Evolutionary conservation across 2,113 vertebrate species (phyloP).

Genomic region (Bos javanicus): DNA sequence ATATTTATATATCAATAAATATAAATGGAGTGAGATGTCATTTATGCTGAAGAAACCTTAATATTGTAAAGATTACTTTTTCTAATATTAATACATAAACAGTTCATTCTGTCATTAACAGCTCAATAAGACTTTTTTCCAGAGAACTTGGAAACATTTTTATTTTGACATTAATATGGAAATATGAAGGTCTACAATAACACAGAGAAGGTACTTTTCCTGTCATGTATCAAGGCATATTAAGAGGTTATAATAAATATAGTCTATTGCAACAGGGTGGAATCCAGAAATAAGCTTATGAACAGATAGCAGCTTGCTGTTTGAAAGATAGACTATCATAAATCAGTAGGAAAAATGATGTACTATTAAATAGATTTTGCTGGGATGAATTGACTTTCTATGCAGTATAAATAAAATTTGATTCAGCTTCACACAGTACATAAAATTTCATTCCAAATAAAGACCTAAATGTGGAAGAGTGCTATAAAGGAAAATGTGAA

Average conservation of each 20-base stretch:
- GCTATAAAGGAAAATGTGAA: background rate
- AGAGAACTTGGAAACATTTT: background rate
- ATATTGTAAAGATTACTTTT: slow-evolving; percentile 30
- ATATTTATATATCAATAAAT: background rate
- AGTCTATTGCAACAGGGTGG: background rate
- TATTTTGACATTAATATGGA: background rate
- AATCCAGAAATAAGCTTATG: background rate
- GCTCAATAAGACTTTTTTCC: background rate
- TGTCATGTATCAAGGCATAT: background rate
- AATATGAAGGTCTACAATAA: background rate
- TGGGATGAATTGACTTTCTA: background rate
- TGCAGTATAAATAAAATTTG: slow-evolving; percentile 1
- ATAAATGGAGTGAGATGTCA: background rate
- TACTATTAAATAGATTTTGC: background rate
- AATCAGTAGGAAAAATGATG: background rate
- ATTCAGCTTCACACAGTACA: background rate
- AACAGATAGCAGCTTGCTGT: slow-evolving; percentile 3
- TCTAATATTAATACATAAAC: background rate
- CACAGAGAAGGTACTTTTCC: background rate
- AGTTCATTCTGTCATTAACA: background rate
- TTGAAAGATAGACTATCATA: background rate
- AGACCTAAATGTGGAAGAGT: background rate
- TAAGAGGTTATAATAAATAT: background rate
- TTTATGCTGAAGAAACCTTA: background rate
- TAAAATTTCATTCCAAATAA: background rate